Evolutionary conservation across 2,797 vertebrate genomes (phyloP).

Genomic region (Steatocranus sp.): DNA sequence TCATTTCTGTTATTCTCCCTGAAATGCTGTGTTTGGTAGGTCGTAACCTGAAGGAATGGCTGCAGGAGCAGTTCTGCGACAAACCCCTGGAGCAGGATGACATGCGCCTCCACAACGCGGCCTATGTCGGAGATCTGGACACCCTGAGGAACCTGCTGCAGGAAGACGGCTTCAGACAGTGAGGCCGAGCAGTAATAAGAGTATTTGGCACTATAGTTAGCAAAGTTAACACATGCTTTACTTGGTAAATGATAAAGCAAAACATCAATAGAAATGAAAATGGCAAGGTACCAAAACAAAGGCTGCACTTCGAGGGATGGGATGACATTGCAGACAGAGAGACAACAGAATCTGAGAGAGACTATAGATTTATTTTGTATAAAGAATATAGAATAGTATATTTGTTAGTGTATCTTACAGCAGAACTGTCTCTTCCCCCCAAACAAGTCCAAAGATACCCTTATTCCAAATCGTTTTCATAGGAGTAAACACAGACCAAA

Average conservation of each 20-base stretch:
- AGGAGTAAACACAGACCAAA: not conserved
- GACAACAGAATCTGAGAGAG: not conserved
- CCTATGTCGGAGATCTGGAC: constrained; percentile 89
- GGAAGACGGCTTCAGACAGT: constrained; percentile 87
- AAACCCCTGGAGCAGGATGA: constrained; percentile 87
- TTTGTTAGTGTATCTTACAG: not conserved
- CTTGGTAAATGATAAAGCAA: not conserved
- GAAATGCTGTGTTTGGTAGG: constrained; percentile 66
- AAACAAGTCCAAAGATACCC: not conserved
- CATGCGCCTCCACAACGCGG: constrained; percentile 88
- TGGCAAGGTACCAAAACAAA: not conserved
- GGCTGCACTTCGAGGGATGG: not conserved
- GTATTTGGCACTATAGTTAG: not conserved
- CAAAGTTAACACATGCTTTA: not conserved
- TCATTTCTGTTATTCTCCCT: not conserved
- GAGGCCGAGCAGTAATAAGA: not conserved
- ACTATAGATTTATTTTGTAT: not conserved
- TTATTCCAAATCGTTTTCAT: not conserved
- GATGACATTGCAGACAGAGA: not conserved
- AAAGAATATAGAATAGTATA: not conserved
- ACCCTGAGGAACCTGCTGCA: constrained; percentile 84
- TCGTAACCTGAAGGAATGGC: constrained; percentile 91
- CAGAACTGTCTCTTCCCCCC: accelerated
- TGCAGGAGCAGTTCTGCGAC: constrained; percentile 91
- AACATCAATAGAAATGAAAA: not conserved